Percentiles rank a stretch among this genome's conserved stretches.
phyloP scores from a whole-genome alignment of 2,113 vertebrate species.

The Lampris incognitus region DNA sequence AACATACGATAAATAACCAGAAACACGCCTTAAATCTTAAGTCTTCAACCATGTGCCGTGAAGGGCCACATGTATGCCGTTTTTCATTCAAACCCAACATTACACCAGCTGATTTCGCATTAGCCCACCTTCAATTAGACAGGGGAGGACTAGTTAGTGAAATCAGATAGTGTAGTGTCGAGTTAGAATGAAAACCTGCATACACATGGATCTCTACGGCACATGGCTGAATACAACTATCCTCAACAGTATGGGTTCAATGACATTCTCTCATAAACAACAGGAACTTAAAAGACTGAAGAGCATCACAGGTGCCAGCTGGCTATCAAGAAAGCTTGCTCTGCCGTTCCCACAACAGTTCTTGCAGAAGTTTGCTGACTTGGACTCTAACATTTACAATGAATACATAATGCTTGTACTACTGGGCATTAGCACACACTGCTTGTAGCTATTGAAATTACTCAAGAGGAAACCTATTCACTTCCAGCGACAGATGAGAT shows the following conservation, averaged over 20 bases:
- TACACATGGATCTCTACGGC: too few species aligned
- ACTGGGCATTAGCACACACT: too few species aligned
- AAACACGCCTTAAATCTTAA: background rate
- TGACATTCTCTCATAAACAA: background rate
- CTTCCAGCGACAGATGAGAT: background rate
- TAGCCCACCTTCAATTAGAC: too few species aligned
- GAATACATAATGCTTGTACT: too few species aligned
- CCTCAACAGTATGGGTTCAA: constrained; percentile 18
- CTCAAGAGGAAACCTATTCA: background rate
- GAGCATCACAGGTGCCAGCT: background rate
- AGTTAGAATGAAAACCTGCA: too few species aligned
- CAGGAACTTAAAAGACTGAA: background rate
- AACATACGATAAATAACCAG: background rate
- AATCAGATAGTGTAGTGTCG: too few species aligned
- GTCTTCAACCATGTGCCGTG: too few species aligned
- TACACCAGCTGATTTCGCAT: too few species aligned
- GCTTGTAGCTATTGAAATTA: background rate
- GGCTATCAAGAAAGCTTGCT: background rate
- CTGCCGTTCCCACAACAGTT: constrained; percentile 1
- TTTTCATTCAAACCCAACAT: too few species aligned
- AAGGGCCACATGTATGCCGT: too few species aligned
- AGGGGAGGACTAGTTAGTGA: too few species aligned
- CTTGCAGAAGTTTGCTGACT: constrained; percentile 2
- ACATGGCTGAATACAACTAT: too few species aligned
- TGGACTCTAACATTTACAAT: background rate